Conservation (phyloP, 1,140 invertebrate species). For the Calephelis virginiensis region DNA sequence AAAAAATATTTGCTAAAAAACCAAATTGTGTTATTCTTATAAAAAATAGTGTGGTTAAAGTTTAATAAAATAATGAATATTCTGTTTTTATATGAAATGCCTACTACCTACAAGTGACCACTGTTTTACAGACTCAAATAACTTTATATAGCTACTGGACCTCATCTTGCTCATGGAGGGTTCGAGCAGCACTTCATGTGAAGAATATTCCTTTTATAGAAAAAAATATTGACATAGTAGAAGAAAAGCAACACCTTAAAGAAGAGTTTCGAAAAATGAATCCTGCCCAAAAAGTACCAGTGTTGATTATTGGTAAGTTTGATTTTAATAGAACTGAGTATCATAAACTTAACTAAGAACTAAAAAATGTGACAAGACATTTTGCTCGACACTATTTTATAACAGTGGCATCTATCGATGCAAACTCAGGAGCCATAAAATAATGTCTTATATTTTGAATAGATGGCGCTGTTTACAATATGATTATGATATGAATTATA, state of each 20-base stretch:
- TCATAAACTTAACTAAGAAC: not conserved
- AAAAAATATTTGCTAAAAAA: too few relatives aligned
- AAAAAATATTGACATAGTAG: constrained; percentile 59
- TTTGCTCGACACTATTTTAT: not conserved
- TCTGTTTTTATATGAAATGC: too few relatives aligned
- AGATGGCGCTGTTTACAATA: too few relatives aligned
- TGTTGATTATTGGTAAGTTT: constrained; percentile 62
- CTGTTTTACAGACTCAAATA: constrained; percentile 28
- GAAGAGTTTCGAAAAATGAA: constrained; percentile 58
- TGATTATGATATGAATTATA: too few relatives aligned
- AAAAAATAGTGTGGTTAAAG: too few relatives aligned
- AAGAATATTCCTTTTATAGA: constrained; percentile 63
- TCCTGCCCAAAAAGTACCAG: constrained; percentile 73
- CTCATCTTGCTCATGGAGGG: constrained; percentile 72
- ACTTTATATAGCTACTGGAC: constrained; percentile 67
- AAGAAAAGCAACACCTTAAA: constrained; percentile 44
- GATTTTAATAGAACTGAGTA: not conserved
- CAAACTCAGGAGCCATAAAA: too few relatives aligned
- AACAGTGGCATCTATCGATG: too few relatives aligned
- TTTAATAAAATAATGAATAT: too few relatives aligned
- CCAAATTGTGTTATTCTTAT: too few relatives aligned
- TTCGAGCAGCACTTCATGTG: constrained; percentile 56
- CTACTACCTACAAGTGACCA: too few relatives aligned
- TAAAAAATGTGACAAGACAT: not conserved
- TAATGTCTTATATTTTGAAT: too few relatives aligned